These are phyloP conservation scores for Enteromius treurensis DNA, from an alignment of 2,797 vertebrate species.

Conservation along the genomic window DNA sequence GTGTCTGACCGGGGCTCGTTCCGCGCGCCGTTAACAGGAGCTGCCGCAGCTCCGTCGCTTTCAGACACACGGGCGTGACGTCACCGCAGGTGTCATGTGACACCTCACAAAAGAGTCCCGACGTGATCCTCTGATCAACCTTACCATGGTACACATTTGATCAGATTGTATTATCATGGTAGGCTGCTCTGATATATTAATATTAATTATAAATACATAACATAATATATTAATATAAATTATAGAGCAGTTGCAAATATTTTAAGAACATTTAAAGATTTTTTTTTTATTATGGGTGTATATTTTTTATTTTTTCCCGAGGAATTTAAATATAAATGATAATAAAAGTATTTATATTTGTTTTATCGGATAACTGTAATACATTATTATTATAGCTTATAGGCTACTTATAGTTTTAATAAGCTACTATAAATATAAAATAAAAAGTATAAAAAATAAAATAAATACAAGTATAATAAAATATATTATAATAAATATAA, in stretches of 20 bases:
- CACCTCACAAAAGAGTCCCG: neutral
- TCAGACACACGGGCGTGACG: conserved; percentile 50
- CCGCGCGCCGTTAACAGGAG: conserved; percentile 47
- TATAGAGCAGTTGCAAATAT: neutral
- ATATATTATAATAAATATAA: neutral
- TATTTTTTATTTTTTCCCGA: neutral
- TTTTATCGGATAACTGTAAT: neutral
- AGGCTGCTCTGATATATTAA: neutral
- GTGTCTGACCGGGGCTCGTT: conserved; percentile 56
- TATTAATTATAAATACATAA: neutral
- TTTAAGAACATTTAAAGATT: no score
- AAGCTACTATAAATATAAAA: no score
- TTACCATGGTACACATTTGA: neutral
- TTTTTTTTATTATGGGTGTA: neutral
- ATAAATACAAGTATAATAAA: no score
- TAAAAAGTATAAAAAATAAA: neutral
- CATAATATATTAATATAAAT: neutral
- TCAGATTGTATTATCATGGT: neutral
- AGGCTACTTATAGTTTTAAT: neutral
- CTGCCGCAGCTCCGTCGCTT: conserved; percentile 47
- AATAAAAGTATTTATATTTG: neutral
- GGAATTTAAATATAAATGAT: neutral
- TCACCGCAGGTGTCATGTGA: conserved; percentile 50
- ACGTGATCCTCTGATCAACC: neutral
- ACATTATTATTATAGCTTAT: neutral